phyloP scores from a whole-genome alignment of 1,140 invertebrate genomes.

The Calycopis cecrops region DNA sequence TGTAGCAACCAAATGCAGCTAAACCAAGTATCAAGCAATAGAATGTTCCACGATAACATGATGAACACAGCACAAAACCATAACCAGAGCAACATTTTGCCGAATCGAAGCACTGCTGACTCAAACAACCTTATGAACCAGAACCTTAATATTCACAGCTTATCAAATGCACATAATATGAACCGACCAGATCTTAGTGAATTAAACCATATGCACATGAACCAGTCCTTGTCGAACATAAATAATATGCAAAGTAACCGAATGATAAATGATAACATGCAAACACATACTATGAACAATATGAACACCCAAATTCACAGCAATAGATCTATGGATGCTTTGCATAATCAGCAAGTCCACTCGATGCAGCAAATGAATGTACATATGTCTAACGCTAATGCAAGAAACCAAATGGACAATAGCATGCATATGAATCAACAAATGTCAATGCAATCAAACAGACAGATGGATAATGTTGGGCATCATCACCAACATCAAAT shows the following conservation, averaged over 20 bases:
- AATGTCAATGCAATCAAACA: conserved; percentile 60
- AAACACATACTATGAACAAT: conserved; percentile 52
- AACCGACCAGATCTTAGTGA: conserved; percentile 54
- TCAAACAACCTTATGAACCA: conserved; percentile 52
- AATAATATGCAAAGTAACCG: conserved; percentile 67
- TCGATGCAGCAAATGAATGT: conserved; percentile 64
- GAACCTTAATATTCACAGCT: conserved; percentile 57
- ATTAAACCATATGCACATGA: conserved; percentile 65
- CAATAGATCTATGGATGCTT: conserved; percentile 55
- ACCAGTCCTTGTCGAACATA: conserved; percentile 56
- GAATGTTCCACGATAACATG: conserved; percentile 62
- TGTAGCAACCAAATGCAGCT: conserved; percentile 55
- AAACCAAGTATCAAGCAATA: conserved; percentile 43
- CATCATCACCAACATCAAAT: conserved; percentile 65
- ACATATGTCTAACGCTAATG: conserved; percentile 46
- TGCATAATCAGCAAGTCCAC: conserved; percentile 62
- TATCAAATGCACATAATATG: conserved; percentile 49
- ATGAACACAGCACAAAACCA: conserved; percentile 45
- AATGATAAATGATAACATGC: conserved; percentile 66
- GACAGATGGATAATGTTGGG: conserved; percentile 55
- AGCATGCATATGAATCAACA: conserved; percentile 63
- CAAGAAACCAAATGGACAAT: conserved; percentile 52
- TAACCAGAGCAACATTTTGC: conserved; percentile 50
- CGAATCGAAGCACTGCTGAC: conserved; percentile 55
- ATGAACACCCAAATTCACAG: conserved; percentile 58